phyloP scores from a whole-genome alignment of 2,888 invertebrate genomes.

The Tubulanus polymorphus region DNA sequence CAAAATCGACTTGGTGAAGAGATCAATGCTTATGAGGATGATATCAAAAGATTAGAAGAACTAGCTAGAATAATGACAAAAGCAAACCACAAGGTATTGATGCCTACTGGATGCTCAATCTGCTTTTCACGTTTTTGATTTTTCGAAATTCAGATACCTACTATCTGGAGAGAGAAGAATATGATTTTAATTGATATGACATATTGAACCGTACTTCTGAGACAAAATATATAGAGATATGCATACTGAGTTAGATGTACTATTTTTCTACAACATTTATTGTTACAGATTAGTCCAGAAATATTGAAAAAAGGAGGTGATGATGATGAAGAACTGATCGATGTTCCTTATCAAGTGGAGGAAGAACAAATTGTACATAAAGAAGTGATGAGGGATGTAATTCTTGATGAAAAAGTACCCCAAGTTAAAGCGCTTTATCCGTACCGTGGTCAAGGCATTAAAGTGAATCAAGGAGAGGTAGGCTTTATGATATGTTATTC shows the following conservation, averaged over 20 bases:
- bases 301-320: slow-evolving; percentile 45
- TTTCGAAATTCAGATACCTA: too few relatives aligned
- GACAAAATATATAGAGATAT: slow-evolving; percentile 56
- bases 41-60: slow-evolving; percentile 74
- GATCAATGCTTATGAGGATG: slow-evolving; percentile 75
- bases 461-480: slow-evolving; percentile 83
- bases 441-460: slow-evolving; percentile 88
- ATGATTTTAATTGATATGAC: too few relatives aligned
- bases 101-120: too few relatives aligned
- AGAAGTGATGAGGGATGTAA: slow-evolving; percentile 78
- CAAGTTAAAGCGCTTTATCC: slow-evolving; percentile 78
- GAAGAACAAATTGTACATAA: slow-evolving; percentile 86
- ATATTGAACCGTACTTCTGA: too few relatives aligned
- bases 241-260: too few relatives aligned
- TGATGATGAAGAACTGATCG: slow-evolving; percentile 65
- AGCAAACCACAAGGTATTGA: slow-evolving; percentile 44
- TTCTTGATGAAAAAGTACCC: slow-evolving; percentile 80
- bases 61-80: slow-evolving; percentile 63
- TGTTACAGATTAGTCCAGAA: slow-evolving; percentile 45
- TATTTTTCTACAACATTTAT: too few relatives aligned
- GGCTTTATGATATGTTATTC: slow-evolving; percentile 23
- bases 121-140: too few relatives aligned
- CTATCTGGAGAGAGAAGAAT: too few relatives aligned
- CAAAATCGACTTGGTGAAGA: slow-evolving; percentile 85
- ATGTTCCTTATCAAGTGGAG: slow-evolving; percentile 88